These are phyloP conservation scores for Sparus aurata DNA, from an alignment of 2,797 vertebrate species.

Conservation along the genomic window DNA sequence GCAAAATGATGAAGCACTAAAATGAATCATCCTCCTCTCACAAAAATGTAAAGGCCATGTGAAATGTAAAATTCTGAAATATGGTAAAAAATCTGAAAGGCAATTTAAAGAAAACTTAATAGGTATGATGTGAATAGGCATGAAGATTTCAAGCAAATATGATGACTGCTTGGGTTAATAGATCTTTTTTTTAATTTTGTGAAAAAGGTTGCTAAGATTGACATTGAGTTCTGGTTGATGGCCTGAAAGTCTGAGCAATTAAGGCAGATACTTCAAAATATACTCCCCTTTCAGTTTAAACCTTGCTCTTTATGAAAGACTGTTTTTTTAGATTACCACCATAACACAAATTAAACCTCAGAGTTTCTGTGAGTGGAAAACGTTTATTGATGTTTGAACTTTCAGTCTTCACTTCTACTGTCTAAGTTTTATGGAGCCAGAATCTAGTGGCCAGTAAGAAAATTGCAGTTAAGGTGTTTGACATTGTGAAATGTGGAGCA, in stretches of 20 bases:
- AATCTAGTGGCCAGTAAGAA: conserved; percentile 21
- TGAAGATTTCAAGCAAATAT: background rate
- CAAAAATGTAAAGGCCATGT: too few species aligned
- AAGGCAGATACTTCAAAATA: background rate
- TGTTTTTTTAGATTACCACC: background rate
- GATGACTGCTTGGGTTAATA: too few species aligned
- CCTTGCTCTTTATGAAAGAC: background rate
- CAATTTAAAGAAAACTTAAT: too few species aligned
- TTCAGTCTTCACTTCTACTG: background rate
- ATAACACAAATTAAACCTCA: background rate
- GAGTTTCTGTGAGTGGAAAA: background rate
- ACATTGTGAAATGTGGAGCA: background rate
- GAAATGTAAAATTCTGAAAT: too few species aligned
- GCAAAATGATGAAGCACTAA: too few species aligned
- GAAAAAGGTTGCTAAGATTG: background rate
- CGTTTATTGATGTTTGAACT: background rate
- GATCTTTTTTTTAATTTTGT: too few species aligned
- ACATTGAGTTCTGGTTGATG: background rate
- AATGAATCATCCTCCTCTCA: too few species aligned
- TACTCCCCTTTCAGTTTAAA: background rate
- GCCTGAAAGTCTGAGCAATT: background rate
- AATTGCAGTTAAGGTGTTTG: background rate
- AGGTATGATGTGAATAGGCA: too few species aligned
- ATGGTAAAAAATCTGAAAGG: too few species aligned
- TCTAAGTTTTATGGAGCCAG: background rate